These are phyloP conservation scores for Metridium senile DNA, from an alignment of 92 coral and sea anemone genomes.

Conservation along the genomic window DNA sequence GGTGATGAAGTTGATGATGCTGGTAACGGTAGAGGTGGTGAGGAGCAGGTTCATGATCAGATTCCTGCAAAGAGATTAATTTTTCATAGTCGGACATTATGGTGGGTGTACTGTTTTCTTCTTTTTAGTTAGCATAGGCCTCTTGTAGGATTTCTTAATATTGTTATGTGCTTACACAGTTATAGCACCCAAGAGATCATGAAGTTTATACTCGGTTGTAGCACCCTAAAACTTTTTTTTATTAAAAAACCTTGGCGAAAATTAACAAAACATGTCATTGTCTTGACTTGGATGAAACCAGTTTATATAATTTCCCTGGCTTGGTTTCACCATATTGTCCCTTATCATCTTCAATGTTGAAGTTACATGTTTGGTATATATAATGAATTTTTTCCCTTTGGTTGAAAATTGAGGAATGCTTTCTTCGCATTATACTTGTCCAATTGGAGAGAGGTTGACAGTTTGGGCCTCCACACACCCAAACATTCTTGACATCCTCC, in stretches of 20 bases:
- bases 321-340: constrained; percentile 27
- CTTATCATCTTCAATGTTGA: constrained; percentile 28
- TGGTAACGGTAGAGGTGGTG: too few relatives aligned
- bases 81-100: too few relatives aligned
- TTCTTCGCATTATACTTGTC: constrained; percentile 45
- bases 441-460: constrained; percentile 48
- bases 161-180: too few relatives aligned
- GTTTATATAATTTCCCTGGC: constrained; percentile 58
- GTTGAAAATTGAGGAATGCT: constrained; percentile 47
- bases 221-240: neutral
- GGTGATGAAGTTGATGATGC: too few relatives aligned
- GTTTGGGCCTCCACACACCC: constrained; percentile 44
- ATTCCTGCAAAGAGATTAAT: too few relatives aligned
- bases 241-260: neutral
- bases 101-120: too few relatives aligned
- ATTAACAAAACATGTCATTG: neutral
- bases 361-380: constrained; percentile 33
- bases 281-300: constrained; percentile 2
- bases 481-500: constrained; percentile 35
- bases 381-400: constrained; percentile 39
- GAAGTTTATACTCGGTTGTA: neutral
- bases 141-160: too few relatives aligned
- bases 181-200: too few relatives aligned
- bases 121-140: too few relatives aligned
- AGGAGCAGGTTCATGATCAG: too few relatives aligned